These are phyloP conservation scores for Pedetes capensis DNA, from an alignment of 2,113 vertebrate genomes.

Conservation along the genomic window DNA sequence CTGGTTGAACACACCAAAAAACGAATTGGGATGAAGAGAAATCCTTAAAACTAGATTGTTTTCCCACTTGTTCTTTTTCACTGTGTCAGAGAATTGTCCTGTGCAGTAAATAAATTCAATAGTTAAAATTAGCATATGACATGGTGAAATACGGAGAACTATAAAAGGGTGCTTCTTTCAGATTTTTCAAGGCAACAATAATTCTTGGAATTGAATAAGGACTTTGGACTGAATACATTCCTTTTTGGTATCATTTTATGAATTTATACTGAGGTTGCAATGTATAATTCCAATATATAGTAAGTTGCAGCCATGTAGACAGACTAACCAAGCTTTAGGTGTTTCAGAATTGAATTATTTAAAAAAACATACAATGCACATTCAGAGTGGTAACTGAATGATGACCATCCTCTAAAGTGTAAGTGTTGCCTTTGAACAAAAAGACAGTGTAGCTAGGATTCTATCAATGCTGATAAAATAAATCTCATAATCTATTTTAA, in stretches of 20 bases:
- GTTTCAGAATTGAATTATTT: slow-evolving; percentile 9
- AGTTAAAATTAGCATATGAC: not conserved
- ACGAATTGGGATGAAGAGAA: not conserved
- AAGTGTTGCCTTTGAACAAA: not conserved
- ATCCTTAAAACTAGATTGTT: not conserved
- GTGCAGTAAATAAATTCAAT: not conserved
- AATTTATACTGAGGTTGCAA: not conserved
- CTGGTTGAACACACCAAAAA: not conserved
- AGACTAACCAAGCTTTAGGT: not conserved
- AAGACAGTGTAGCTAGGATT: not conserved
- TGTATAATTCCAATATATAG: not conserved
- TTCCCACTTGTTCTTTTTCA: not conserved
- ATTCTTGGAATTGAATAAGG: not conserved
- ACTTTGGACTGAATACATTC: not conserved
- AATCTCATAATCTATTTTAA: not conserved
- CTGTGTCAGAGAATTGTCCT: not conserved
- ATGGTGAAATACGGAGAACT: not conserved
- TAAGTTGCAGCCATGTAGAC: not conserved
- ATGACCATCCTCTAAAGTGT: not conserved
- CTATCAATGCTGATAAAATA: not conserved
- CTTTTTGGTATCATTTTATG: not conserved
- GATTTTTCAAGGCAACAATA: not conserved
- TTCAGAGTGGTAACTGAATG: not conserved
- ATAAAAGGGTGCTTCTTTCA: not conserved
- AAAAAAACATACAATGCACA: not conserved